Evolutionary conservation across 2,888 invertebrate species (phyloP).

Genomic region (Halictus ligatus): DNA sequence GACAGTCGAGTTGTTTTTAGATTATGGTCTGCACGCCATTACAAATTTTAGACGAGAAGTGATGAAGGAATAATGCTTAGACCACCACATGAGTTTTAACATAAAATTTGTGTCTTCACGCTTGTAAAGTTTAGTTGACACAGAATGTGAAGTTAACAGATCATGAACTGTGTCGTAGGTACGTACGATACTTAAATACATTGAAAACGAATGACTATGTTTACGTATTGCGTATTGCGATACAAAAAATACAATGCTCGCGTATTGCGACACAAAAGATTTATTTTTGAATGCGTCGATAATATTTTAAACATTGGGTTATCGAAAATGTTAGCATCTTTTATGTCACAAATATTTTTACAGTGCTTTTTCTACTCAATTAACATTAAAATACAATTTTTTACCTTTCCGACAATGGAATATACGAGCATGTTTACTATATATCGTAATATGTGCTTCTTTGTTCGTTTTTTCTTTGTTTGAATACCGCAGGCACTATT

Average conservation of each 20-base stretch:
- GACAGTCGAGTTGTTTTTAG: too few relatives aligned
- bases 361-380: background rate
- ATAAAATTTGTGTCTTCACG: background rate
- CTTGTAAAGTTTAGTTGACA: background rate
- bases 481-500: background rate
- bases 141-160: background rate
- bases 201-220: too few relatives aligned
- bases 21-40: too few relatives aligned
- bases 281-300: too few relatives aligned
- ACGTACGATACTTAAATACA: too few relatives aligned
- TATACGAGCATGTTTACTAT: background rate
- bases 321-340: background rate
- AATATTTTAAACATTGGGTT: background rate
- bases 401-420: background rate
- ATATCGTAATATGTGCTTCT: background rate
- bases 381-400: background rate
- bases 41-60: background rate
- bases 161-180: background rate
- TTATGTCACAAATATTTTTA: background rate
- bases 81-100: background rate
- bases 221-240: too few relatives aligned
- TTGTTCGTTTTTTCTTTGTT: background rate
- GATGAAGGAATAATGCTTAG: too few relatives aligned
- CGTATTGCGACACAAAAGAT: too few relatives aligned
- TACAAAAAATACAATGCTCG: too few relatives aligned